Evolutionary conservation across 2,797 vertebrate genomes (phyloP).

Genomic region (Premnoplex brunnescens): DNA sequence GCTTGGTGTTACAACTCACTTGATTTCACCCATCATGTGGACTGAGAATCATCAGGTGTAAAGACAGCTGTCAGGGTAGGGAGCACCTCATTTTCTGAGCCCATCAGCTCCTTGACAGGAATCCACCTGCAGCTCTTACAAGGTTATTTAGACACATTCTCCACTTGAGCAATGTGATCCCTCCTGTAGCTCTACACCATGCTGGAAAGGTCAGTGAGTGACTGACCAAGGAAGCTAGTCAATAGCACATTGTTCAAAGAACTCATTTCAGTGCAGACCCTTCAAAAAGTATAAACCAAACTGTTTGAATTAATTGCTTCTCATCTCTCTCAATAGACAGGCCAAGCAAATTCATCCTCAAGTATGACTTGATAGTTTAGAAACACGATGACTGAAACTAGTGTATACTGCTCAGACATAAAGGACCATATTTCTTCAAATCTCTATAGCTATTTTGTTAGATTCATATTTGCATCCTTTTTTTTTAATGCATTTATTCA

Average conservation of each 20-base stretch:
- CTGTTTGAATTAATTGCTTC: background rate
- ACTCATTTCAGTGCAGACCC: background rate
- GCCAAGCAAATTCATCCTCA: background rate
- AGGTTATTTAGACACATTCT: background rate
- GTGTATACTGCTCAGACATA: background rate
- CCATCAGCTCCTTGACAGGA: background rate
- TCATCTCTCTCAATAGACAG: background rate
- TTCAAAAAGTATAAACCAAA: background rate
- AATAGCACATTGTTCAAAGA: rapidly evolving
- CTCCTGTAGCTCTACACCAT: background rate
- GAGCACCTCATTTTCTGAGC: background rate
- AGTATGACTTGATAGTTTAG: background rate
- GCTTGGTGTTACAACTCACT: background rate
- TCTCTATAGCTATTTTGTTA: background rate
- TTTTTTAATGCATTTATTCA: background rate
- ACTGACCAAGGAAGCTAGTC: rapidly evolving
- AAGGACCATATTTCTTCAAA: background rate
- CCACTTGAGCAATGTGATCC: background rate
- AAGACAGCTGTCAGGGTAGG: background rate
- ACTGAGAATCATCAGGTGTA: background rate
- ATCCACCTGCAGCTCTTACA: background rate
- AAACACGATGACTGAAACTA: background rate
- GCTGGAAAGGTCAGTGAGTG: background rate
- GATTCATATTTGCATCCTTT: background rate
- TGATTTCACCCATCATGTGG: background rate